A percentile compares a stretch with the other conserved stretches of the same genome.
phyloP scores from a whole-genome alignment of 2,888 invertebrate genomes.

The Drosophila meridiana region DNA sequence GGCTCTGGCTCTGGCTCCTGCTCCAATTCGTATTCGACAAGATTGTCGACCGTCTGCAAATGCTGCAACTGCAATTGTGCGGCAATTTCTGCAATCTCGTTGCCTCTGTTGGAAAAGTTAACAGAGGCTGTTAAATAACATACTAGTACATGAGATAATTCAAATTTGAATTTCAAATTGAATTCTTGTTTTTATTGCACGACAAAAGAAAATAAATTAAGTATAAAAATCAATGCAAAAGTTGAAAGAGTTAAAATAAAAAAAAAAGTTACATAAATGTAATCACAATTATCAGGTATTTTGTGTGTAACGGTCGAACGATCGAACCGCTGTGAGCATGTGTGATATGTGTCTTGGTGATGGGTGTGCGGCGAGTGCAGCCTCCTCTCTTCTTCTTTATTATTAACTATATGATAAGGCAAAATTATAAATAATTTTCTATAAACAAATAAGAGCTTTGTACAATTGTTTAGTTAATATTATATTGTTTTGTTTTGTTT shows the following conservation, averaged over 20 bases:
- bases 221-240: conserved; percentile 34
- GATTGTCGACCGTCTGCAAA: conserved; percentile 31
- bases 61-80: conserved; percentile 56
- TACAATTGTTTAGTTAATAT: conserved; percentile 62
- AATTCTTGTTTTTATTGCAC: conserved; percentile 62
- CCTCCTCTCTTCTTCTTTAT: conserved; percentile 30
- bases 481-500: conserved; percentile 31
- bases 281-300: conserved; percentile 75
- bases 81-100: conserved; percentile 59
- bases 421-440: conserved; percentile 71
- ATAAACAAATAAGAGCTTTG: conserved; percentile 64
- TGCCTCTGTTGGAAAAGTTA: conserved; percentile 56
- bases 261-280: conserved; percentile 47
- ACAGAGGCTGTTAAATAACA: conserved; percentile 46
- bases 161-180: conserved; percentile 4
- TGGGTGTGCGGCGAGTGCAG: conserved; percentile 65
- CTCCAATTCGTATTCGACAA: conserved; percentile 29
- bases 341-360: conserved; percentile 24
- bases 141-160: neutral
- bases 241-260: conserved; percentile 53
- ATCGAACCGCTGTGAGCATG: conserved; percentile 27
- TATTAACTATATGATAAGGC: conserved; percentile 41
- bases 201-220: conserved; percentile 67
- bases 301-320: conserved; percentile 50
- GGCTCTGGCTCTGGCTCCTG: conserved; percentile 31